Evolutionary conservation across 2,888 invertebrate species (phyloP).

Genomic region (Magallana nippona): DNA sequence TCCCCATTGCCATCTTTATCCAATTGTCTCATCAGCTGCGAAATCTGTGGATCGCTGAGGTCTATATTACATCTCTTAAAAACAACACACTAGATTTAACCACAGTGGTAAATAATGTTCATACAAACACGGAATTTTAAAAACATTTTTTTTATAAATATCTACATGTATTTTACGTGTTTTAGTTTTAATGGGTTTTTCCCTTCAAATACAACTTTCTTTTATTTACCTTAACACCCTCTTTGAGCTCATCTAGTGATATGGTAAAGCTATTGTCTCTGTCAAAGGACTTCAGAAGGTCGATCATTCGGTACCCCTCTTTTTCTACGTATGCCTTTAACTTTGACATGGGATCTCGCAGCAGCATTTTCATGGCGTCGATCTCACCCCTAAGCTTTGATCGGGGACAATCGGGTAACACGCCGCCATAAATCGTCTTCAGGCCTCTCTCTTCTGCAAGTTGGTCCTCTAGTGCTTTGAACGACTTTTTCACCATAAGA

Average conservation of each 20-base stretch:
- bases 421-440: conserved; percentile 68
- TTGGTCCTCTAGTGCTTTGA: conserved; percentile 64
- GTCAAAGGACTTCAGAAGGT: conserved; percentile 76
- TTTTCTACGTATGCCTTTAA: conserved; percentile 65
- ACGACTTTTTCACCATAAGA: conserved; percentile 70
- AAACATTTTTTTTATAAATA: too few relatives aligned
- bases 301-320: conserved; percentile 72
- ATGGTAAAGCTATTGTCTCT: conserved; percentile 72
- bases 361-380: conserved; percentile 60
- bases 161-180: too few relatives aligned
- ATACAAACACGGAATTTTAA: not conserved
- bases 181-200: too few relatives aligned
- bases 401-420: conserved; percentile 50
- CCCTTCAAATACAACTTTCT: too few relatives aligned
- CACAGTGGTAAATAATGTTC: not conserved
- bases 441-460: conserved; percentile 62
- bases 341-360: conserved; percentile 73
- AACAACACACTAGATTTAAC: not conserved
- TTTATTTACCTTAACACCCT: conserved; percentile 67
- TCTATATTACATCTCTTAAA: conserved; percentile 62
- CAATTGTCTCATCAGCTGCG: conserved; percentile 64
- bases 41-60: conserved; percentile 65
- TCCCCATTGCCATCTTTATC: conserved; percentile 73
- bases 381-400: conserved; percentile 34
- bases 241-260: conserved; percentile 67